Base-by-base conservation (phyloP, 2,797 vertebrate genomes). In the Myiothlypis chrysogaster region DNA sequence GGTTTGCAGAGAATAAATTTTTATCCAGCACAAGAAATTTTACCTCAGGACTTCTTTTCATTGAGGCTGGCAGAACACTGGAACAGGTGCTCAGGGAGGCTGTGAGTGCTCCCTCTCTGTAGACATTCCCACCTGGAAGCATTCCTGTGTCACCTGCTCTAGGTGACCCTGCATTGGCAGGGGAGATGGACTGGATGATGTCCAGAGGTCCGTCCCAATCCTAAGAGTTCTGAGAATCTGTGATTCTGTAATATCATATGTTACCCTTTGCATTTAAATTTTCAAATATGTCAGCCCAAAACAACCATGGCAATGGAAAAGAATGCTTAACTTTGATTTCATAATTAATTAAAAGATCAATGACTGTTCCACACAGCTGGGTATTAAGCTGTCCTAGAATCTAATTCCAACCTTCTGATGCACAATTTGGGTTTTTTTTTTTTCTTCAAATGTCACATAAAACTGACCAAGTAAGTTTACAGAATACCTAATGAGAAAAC, bases 401-500 rank as follows among this genome's bases (percentile, higher is more conserved):
- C 46, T 63, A 95, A 90, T 91, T 95, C 71, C 50, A 96, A 61
- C 27, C 21, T 95, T 95, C 73, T 70, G 72, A 93, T 76, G 85
- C 35, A 84, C 22, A 90, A 64, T 82, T 61, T 79, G n/a, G 19
- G 17, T 6, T 8, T 41, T 10, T 75, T 80, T 59, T 55, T 60
- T 60, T 89, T 77, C 90, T 92, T 65, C 43, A 96, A 97, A 97
- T 93, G 57, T 94, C 96, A 97, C 70, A 53, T 87, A 96, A 94
- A 97, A 97, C 82, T 96, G 94, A 97, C 95, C 49, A 2, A 96
- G 80, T 76, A 96, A 95, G 95, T 97, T 96, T 96, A 87, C 85
- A 91, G 95, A 96, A 95, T 96, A 94, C 73, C 87, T 97, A 96
- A 96, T 94, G 95, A 90, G 97, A 95, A 95, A 97, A 83, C 90